Conservation (phyloP, 2,113 vertebrate genomes). For the Megatriorchis doriae region DNA sequence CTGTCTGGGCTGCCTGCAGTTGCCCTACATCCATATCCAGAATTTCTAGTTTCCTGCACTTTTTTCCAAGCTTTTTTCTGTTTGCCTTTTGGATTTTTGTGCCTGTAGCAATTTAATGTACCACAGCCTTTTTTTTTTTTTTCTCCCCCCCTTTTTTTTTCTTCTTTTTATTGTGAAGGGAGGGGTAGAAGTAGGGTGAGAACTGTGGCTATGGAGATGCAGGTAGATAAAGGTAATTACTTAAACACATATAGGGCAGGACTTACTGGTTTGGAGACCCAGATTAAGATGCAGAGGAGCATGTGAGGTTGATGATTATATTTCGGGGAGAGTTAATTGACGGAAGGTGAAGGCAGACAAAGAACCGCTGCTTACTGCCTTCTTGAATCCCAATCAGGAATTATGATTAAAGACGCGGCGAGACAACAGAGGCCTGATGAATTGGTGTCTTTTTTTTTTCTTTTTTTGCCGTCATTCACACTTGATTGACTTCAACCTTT, state of each 20-base stretch:
- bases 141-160: rapidly evolving
- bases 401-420: conserved; percentile 88
- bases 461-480: conserved; percentile 88
- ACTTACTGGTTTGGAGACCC: conserved; percentile 69
- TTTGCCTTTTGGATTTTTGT: conserved; percentile 26
- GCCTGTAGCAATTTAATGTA: conserved; percentile 17
- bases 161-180: neutral
- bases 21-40: neutral
- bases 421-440: conserved; percentile 88
- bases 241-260: conserved; percentile 72
- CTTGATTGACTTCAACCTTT: conserved; percentile 92
- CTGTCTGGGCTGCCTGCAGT: neutral
- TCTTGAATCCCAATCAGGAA: conserved; percentile 88
- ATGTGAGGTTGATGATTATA: conserved; percentile 84
- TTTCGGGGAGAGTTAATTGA: conserved; percentile 89
- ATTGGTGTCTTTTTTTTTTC: conserved; percentile 82
- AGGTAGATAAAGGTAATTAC: conserved; percentile 73
- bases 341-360: conserved; percentile 86
- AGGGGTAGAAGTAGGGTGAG: neutral
- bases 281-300: conserved; percentile 87
- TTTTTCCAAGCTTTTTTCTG: neutral
- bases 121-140: neutral
- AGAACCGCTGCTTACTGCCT: conserved; percentile 80
- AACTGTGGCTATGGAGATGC: conserved; percentile 42
- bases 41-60: neutral